Evolutionary conservation across 2,797 vertebrate genomes (phyloP), one percentile per base, ranked within the genome.

Genomic region (Allenopithecus nigroviridis): DNA sequence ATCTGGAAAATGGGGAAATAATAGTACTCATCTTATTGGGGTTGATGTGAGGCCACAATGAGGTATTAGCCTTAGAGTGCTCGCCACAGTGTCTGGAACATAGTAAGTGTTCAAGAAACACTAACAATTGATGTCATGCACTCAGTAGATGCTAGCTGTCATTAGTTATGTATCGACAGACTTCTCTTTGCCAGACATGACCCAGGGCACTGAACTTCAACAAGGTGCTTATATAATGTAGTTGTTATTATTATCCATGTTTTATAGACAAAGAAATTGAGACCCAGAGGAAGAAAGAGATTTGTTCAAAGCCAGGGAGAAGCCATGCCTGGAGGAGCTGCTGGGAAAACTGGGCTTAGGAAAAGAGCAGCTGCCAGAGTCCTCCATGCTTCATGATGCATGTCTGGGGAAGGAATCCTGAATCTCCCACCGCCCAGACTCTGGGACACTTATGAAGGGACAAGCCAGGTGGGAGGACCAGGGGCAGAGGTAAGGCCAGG

Each of bases 101-200:
- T 2, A 72, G 41, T 36, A 41, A 26, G 50, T 5, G 26, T 81
- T 61, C 53, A 30, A 9, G 30, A 80, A 78, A 50, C 12, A 7
- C 72, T 5, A 24, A 28, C 24, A 4, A 2, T 41, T 5, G 13
- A 48, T 36, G 57, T 3, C 28, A 1, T 0, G 59, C 1, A 30
- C 83, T 57, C 33, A 21, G 3, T 41, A 91, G 57, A 28, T 28
- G 19, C 72, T 1, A 21, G 36, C 74, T 68, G 24, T n/a, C 30
- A 24, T 22, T 36, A 50, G 28, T 61, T 26, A 5, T 0, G 21
- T 8, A 30, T 16, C 4, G 10, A 36, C 9, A 13, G 87, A 30
- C 91, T 87, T 46, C 74, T 50, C 70, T 70, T 8, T 2, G 8
- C 64, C 36, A 6, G 79, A 46, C 33, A 8, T 21, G 22, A 61